These are phyloP conservation scores for Cyprinus carpio DNA, from an alignment of 2,113 vertebrate species.

Conservation along the genomic window DNA sequence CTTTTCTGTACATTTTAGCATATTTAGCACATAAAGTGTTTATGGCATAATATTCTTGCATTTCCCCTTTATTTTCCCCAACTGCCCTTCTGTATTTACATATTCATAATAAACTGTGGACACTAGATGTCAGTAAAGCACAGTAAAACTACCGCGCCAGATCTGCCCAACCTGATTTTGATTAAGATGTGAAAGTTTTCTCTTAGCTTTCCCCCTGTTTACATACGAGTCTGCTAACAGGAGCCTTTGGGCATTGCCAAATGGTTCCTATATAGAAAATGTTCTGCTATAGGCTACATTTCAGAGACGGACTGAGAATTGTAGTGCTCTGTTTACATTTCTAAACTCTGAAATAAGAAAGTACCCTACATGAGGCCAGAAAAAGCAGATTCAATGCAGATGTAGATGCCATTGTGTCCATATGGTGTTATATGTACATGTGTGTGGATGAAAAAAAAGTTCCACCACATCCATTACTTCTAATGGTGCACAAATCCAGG, in stretches of 20 bases:
- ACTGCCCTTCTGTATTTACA: neutral
- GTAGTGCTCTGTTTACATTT: conserved; percentile 17
- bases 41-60: neutral
- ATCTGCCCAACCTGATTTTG: neutral
- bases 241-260: neutral
- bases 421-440: conserved; percentile 18
- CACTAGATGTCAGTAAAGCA: conserved; percentile 50
- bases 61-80: neutral
- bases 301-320: neutral
- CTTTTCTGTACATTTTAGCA: neutral
- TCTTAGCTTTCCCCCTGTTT: neutral
- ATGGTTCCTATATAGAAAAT: conserved; percentile 14
- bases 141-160: neutral
- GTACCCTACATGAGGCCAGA: neutral
- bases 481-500: conserved; percentile 24
- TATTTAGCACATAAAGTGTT: neutral
- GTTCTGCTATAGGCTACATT: conserved; percentile 3
- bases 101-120: too few species aligned
- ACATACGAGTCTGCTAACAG: neutral
- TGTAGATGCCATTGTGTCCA: conserved; percentile 16
- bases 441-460: neutral
- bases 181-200: neutral
- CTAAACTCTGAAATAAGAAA: neutral
- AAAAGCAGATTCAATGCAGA: conserved; percentile 8
- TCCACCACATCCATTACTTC: neutral